A percentile compares a stretch with the other conserved stretches of the same genome.
phyloP scores from a whole-genome alignment of 2,113 vertebrate species.

The Thalassoma bifasciatum region DNA sequence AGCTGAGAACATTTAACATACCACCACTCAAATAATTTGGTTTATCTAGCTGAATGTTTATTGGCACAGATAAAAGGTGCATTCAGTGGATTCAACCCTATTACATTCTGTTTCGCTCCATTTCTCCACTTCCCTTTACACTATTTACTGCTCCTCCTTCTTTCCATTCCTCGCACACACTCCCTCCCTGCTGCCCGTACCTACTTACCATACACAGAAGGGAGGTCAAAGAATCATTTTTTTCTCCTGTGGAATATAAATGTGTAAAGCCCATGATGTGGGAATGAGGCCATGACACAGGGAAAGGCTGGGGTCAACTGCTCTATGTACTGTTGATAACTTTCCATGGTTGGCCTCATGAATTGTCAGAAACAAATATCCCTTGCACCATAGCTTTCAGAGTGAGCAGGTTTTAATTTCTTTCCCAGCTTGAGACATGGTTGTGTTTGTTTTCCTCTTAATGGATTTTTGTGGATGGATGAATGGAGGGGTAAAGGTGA shows the following conservation, averaged over 20 bases:
- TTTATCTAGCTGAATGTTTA: neutral
- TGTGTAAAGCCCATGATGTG: conserved; percentile 7
- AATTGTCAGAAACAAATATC: neutral
- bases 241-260: conserved; percentile 18
- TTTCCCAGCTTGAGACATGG: neutral
- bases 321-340: neutral
- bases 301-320: neutral
- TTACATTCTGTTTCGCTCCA: neutral
- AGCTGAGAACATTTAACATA: neutral
- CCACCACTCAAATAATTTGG: neutral
- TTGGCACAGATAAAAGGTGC: neutral
- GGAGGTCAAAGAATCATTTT: conserved; percentile 26
- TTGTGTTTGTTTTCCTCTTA: neutral
- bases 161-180: neutral
- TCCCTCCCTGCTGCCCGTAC: neutral
- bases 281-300: neutral
- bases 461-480: neutral
- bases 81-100: neutral
- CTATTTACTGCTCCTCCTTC: neutral
- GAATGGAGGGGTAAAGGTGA: neutral
- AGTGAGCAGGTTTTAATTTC: neutral
- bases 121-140: neutral
- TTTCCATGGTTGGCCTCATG: neutral
- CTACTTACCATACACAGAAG: conserved; percentile 6
- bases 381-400: neutral